These are phyloP conservation scores for Barbus barbus DNA, from an alignment of 2,113 vertebrate genomes.

Conservation along the genomic window DNA sequence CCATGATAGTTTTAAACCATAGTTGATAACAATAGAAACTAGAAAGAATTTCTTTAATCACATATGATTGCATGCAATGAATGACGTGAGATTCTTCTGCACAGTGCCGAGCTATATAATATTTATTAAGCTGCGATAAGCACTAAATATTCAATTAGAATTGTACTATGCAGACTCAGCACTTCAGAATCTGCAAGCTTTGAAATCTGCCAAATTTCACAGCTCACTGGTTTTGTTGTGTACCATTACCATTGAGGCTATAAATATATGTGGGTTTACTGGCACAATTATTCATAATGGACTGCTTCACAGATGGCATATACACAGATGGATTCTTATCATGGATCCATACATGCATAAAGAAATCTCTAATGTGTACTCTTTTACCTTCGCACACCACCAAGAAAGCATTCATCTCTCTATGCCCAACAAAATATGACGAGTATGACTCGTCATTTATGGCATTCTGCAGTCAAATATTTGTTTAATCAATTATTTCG, in stretches of 20 bases:
- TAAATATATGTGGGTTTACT: conserved; percentile 19
- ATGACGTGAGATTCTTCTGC: not conserved
- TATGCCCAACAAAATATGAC: not conserved
- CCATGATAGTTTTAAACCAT: not conserved
- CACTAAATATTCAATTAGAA: not conserved
- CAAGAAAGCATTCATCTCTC: not conserved
- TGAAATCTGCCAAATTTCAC: conserved; percentile 6
- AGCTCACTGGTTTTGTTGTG: conserved; percentile 5
- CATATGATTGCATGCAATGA: not conserved
- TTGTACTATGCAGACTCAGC: not conserved
- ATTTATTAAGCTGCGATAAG: conserved; percentile 6
- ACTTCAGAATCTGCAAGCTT: conserved; percentile 1
- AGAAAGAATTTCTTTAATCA: not conserved
- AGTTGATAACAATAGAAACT: not conserved
- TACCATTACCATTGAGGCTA: conserved; percentile 18
- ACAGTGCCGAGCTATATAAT: not conserved
- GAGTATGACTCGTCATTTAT: not conserved
- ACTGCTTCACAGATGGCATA: conserved; percentile 2
- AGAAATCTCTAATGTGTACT: not conserved
- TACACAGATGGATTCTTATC: not conserved
- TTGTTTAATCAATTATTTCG: not conserved
- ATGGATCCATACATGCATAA: not conserved
- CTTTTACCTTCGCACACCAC: not conserved
- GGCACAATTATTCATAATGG: conserved; percentile 9
- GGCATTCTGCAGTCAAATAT: not conserved